Evolutionary conservation across 2,113 vertebrate species (phyloP).

Genomic region (Pandion haliaetus): DNA sequence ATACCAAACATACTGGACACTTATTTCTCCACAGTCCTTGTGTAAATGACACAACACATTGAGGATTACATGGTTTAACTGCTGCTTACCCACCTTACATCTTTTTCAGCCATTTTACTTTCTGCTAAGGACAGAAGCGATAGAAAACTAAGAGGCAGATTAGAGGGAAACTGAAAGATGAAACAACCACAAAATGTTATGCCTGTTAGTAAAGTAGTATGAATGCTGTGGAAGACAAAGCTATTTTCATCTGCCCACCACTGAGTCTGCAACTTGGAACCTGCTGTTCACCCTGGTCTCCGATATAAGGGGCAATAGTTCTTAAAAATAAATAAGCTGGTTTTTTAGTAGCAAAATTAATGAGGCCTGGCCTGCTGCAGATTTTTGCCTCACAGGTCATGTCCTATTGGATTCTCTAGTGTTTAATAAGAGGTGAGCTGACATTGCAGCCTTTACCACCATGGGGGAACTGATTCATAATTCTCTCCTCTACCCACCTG

Average conservation of each 20-base stretch:
- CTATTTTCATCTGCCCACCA: background rate
- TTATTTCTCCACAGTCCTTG: background rate
- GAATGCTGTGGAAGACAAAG: background rate
- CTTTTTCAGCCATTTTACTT: background rate
- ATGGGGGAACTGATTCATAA: background rate
- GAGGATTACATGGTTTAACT: background rate
- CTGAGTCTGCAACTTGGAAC: background rate
- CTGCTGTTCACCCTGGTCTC: background rate
- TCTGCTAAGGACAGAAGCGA: background rate
- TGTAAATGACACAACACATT: background rate
- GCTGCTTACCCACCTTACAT: background rate
- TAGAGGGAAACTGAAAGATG: background rate
- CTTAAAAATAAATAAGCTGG: background rate
- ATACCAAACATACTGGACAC: background rate
- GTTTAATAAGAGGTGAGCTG: background rate
- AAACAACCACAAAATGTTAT: background rate
- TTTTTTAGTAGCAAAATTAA: background rate
- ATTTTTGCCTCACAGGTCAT: background rate
- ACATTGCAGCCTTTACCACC: background rate
- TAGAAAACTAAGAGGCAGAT: background rate
- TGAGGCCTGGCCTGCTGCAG: background rate
- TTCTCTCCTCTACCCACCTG: background rate
- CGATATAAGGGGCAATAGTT: background rate
- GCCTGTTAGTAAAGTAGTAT: background rate
- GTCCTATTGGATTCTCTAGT: background rate